These are phyloP conservation scores for Asobara japonica DNA, from an alignment of 1,140 invertebrate genomes.

Conservation along the genomic window DNA sequence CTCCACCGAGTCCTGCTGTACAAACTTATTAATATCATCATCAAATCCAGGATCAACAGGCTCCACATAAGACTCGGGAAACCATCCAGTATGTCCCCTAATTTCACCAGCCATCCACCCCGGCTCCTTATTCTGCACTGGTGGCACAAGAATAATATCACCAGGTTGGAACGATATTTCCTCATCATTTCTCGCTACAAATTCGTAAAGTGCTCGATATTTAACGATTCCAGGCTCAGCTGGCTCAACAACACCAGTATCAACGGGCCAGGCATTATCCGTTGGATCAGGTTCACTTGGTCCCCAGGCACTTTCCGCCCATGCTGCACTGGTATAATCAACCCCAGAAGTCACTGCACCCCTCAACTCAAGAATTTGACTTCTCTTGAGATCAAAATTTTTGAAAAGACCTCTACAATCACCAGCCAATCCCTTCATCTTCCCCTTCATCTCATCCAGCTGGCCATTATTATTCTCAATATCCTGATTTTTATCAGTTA, in stretches of 20 bases:
- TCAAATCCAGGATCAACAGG: constrained; percentile 73
- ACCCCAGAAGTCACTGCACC: constrained; percentile 29
- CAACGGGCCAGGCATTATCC: constrained; percentile 65
- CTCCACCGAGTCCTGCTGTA: constrained; percentile 62
- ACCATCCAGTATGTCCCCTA: constrained; percentile 92
- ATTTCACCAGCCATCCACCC: constrained; percentile 97
- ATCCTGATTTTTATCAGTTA: constrained; percentile 81
- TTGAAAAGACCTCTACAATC: constrained; percentile 70
- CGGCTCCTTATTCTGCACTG: constrained; percentile 89
- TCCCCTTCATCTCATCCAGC: constrained; percentile 75
- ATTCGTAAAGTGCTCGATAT: constrained; percentile 94
- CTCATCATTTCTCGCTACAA: constrained; percentile 90
- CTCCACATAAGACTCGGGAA: constrained; percentile 96
- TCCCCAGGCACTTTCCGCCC: constrained; percentile 53
- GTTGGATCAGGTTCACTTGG: constrained; percentile 53
- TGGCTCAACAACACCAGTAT: constrained; percentile 48
- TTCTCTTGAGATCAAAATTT: constrained; percentile 70
- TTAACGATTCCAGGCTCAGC: constrained; percentile 69
- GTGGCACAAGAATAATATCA: constrained; percentile 89
- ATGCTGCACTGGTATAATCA: constrained; percentile 47
- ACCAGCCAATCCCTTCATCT: constrained; percentile 68
- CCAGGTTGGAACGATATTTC: constrained; percentile 95
- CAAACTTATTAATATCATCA: constrained; percentile 45
- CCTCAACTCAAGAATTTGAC: constrained; percentile 60
- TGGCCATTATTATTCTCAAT: constrained; percentile 85